Evolutionary conservation across 2,797 vertebrate species (phyloP), one percentile per base, ranked within the genome.

Genomic region (Brotula barbata): DNA sequence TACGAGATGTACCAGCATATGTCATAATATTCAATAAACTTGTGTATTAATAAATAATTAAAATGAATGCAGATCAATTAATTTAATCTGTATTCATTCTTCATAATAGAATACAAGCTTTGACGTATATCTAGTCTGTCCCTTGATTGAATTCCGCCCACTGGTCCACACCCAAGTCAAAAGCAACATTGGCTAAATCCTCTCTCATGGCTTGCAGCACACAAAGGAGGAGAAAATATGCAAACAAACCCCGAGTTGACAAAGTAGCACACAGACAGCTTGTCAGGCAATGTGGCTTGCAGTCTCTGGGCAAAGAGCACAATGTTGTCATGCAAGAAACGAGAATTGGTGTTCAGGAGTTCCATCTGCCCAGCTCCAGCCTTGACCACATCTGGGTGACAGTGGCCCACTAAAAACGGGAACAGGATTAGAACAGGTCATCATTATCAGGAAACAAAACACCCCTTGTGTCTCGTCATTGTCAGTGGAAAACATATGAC

Each of bases 241-340:
- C 22, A 20, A 12, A 87, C 91, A 0, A 93, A 99, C 97, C 97
- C 97, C 0, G 97, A 99, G 76, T 99, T 99, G 60, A 96, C 95
- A 65, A 99, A 98, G 83, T 98, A 99, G 91, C 95, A 99, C 58
- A 99, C 92, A 0, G 93, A 95, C 39, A 99, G 95, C 58, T 87
- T 89, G 68, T 92, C 90, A 0, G 96, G 97, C 47, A 99, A 89
- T 0, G 94, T 98, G 31, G 92, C 92, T 16, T 93, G 93, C 15
- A 99, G 92, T 19, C 90, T 90, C 68, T 94, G 92, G 0, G 97
- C 97, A 0, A 95, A 98, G 49, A 94, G 87, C 1, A 97, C 95
- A 0, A 99, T 91, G 86, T 94, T 97, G 90, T 99, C 97, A 0
- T 99, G 96, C 25, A 99, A 84, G 86, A 99, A 99, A 12, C 97